Conservation (phyloP, 2,797 vertebrate species). For the Melanotaenia maccullochi region DNA sequence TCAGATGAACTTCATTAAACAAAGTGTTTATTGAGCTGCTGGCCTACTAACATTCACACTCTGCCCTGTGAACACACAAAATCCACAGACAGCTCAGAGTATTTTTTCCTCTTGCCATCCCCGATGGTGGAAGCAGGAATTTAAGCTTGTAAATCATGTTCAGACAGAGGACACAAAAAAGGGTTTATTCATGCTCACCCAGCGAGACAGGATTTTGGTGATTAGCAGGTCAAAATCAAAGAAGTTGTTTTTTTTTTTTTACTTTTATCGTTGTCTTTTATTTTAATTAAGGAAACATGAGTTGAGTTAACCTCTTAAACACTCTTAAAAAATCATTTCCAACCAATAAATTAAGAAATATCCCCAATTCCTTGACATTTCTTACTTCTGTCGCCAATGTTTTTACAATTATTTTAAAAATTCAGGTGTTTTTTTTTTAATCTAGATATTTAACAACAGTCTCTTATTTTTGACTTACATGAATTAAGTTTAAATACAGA, state of each 20-base stretch:
- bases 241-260: neutral
- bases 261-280: neutral
- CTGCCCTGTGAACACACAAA: slow-evolving; percentile 9
- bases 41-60: slow-evolving; percentile 26
- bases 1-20: slow-evolving; percentile 63
- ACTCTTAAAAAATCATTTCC: too few species aligned
- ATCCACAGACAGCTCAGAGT: neutral
- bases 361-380: too few species aligned
- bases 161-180: slow-evolving; percentile 22
- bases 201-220: neutral
- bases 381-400: too few species aligned
- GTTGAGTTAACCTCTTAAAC: too few species aligned
- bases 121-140: slow-evolving; percentile 34
- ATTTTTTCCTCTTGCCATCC: neutral
- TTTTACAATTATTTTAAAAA: too few species aligned
- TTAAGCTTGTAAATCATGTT: slow-evolving; percentile 32
- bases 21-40: slow-evolving; percentile 56
- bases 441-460: too few species aligned
- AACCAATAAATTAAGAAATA: too few species aligned
- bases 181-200: neutral
- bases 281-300: neutral
- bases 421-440: too few species aligned
- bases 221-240: neutral
- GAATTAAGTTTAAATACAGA: neutral
- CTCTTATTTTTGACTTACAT: neutral